These are phyloP conservation scores for Paramormyrops hopkinsi DNA, from an alignment of 2,797 vertebrate genomes.

Conservation along the genomic window DNA sequence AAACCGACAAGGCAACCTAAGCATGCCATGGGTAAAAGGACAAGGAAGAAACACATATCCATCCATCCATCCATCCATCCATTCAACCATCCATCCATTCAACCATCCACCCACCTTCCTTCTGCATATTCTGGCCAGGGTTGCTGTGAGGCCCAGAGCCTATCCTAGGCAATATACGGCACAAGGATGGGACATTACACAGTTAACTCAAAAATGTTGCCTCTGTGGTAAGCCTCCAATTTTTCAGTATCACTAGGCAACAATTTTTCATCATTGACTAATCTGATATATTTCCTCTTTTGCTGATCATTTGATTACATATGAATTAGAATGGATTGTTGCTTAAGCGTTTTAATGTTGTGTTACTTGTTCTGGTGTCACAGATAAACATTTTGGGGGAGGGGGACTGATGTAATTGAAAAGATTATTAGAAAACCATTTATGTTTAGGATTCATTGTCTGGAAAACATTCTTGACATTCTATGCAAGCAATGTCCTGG, in stretches of 20 bases:
- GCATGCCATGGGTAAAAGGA: neutral
- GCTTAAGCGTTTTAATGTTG: neutral
- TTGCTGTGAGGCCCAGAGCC: neutral
- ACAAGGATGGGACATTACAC: neutral
- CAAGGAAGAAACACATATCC: neutral
- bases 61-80: neutral
- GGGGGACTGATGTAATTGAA: neutral
- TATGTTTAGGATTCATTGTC: neutral
- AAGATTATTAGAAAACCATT: neutral
- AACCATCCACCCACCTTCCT: neutral
- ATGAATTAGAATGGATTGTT: neutral
- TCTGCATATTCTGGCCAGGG: neutral
- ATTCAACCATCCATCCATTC: neutral
- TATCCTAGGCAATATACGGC: neutral
- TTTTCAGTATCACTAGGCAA: neutral
- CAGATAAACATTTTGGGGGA: neutral
- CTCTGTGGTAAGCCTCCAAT: neutral
- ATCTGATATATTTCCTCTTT: neutral
- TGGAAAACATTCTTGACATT: neutral
- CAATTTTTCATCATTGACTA: neutral
- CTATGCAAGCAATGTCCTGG: neutral
- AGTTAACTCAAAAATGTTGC: neutral
- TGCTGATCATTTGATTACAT: neutral
- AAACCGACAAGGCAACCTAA: neutral
- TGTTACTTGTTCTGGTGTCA: neutral